Conservation (phyloP, 2,888 invertebrate genomes). For the Ephialtes manifestator region DNA sequence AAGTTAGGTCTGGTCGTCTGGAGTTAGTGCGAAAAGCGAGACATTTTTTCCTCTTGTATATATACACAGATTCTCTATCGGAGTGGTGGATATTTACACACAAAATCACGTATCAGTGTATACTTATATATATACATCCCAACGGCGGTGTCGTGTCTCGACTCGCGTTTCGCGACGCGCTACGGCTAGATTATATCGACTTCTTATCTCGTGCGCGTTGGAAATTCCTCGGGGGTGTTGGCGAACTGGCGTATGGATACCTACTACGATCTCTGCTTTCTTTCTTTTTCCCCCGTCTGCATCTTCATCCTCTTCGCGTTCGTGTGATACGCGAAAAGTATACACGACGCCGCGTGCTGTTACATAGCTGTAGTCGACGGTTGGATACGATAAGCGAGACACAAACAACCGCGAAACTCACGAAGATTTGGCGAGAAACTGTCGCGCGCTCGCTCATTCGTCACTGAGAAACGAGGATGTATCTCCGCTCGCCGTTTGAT, state of each 20-base stretch:
- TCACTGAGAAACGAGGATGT: slow-evolving; percentile 39
- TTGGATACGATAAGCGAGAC: slow-evolving; percentile 62
- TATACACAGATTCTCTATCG: neutral
- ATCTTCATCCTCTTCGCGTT: slow-evolving; percentile 22
- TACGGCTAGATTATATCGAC: slow-evolving; percentile 58
- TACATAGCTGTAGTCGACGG: slow-evolving; percentile 1
- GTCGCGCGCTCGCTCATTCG: slow-evolving; percentile 22
- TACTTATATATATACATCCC: neutral
- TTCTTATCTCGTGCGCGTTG: slow-evolving; percentile 58
- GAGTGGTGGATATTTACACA: neutral
- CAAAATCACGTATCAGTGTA: neutral
- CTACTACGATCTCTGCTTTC: neutral
- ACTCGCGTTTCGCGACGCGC: slow-evolving; percentile 41
- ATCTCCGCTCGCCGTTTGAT: slow-evolving; percentile 60
- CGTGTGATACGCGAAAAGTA: slow-evolving; percentile 23
- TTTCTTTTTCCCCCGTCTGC: slow-evolving; percentile 1
- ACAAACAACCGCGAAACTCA: slow-evolving; percentile 64
- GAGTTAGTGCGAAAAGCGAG: neutral
- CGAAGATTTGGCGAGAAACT: slow-evolving; percentile 34
- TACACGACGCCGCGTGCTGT: slow-evolving; percentile 17
- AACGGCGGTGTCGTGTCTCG: slow-evolving; percentile 26
- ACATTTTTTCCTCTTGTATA: neutral
- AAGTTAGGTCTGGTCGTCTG: neutral
- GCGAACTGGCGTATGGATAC: slow-evolving; percentile 7
- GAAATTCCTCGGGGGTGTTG: slow-evolving; percentile 48